Percentiles rank a stretch among this genome's conserved stretches.
Evolutionary conservation across 2,113 vertebrate species (phyloP).

Genomic region (Rattus rattus): DNA sequence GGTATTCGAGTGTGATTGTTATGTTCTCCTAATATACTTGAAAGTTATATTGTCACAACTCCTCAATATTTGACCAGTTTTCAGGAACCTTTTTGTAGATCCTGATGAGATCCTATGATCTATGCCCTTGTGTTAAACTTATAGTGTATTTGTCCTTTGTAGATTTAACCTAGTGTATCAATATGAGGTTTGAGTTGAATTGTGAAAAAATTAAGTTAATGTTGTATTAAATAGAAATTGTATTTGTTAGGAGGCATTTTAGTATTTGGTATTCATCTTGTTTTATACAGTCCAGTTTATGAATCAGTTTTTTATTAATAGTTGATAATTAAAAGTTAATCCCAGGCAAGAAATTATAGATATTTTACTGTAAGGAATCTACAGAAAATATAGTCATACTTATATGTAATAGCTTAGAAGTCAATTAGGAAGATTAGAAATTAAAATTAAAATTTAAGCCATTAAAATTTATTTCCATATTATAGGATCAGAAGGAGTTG

Average conservation of each 20-base stretch:
- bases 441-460: neutral
- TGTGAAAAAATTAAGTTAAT: constrained; percentile 18
- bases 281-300: neutral
- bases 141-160: neutral
- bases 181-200: neutral
- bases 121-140: constrained; percentile 44
- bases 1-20: constrained; percentile 43
- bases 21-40: neutral
- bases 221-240: neutral
- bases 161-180: neutral
- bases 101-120: constrained; percentile 14
- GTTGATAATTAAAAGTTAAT: neutral
- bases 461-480: constrained; percentile 75
- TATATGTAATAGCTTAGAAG: neutral
- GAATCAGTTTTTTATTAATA: constrained; percentile 21
- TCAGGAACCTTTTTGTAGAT: neutral
- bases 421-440: neutral
- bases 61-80: constrained; percentile 2
- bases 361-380: neutral
- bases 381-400: neutral
- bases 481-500: constrained; percentile 96
- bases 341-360: constrained; percentile 32
- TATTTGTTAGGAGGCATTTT: neutral
- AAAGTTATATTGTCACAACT: neutral
- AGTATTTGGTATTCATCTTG: constrained; percentile 34